Evolutionary conservation across 2,888 invertebrate species (phyloP).

Genomic region (Melikaiella ostensackeni): DNA sequence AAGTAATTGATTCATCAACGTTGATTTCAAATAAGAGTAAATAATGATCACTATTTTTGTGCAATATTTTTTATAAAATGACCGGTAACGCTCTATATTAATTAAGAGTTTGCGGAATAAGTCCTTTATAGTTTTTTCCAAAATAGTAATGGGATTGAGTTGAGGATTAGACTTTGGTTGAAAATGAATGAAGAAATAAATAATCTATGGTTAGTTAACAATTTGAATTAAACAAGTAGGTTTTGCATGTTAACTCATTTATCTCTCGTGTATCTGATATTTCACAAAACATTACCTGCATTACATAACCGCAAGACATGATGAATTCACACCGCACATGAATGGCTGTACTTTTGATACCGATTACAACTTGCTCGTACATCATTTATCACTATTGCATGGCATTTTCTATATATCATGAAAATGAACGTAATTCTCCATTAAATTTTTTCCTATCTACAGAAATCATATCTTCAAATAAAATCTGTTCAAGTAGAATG

Average conservation of each 20-base stretch:
- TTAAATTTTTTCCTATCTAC: neutral
- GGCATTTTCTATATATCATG: neutral
- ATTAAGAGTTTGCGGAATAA: too few species aligned
- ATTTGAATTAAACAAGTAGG: neutral
- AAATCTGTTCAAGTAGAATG: neutral
- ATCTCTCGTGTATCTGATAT: neutral
- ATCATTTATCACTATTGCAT: neutral
- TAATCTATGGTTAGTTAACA: neutral
- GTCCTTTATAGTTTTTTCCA: too few species aligned
- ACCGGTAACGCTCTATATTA: too few species aligned
- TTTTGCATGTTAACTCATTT: neutral
- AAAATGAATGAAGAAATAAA: neutral
- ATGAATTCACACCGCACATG: neutral
- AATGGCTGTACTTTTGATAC: conserved; percentile 7
- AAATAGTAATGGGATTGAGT: too few species aligned
- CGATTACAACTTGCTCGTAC: neutral
- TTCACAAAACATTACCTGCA: neutral
- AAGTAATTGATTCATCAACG: too few species aligned
- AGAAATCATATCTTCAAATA: neutral
- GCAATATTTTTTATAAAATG: too few species aligned
- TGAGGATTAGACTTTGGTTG: too few species aligned
- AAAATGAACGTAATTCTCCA: neutral
- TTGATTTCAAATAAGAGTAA: too few species aligned
- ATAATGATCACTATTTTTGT: too few species aligned
- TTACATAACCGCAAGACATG: neutral